phyloP scores from a whole-genome alignment of 2,888 invertebrate genomes.

The Gasteruption jaculator region DNA sequence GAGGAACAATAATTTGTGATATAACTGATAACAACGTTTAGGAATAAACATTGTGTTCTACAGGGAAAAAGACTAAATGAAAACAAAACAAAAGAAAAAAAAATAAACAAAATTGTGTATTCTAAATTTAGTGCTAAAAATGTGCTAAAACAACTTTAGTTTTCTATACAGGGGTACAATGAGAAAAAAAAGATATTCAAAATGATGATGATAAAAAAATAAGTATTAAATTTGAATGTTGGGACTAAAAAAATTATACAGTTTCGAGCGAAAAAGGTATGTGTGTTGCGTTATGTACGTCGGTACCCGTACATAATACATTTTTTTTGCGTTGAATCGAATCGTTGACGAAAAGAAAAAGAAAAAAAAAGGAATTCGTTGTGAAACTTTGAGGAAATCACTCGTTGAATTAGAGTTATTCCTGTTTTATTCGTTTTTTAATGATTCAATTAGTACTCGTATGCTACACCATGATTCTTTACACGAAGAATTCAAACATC shows the following conservation, averaged over 20 bases:
- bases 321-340: constrained; percentile 15
- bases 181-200: constrained; percentile 40
- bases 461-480: constrained; percentile 22
- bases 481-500: too few species aligned
- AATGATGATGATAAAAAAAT: constrained; percentile 27
- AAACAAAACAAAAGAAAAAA: constrained; percentile 20
- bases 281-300: constrained; percentile 34
- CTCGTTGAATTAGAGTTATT: too few species aligned
- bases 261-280: constrained; percentile 26
- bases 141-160: constrained; percentile 46
- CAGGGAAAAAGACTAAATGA: constrained; percentile 33
- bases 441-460: constrained; percentile 26
- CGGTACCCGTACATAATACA: constrained; percentile 29
- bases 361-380: too few species aligned
- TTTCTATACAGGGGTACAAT: constrained; percentile 45
- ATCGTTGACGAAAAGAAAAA: too few species aligned
- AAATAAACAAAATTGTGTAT: constrained; percentile 42
- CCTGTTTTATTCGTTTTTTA: constrained; percentile 10
- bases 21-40: constrained; percentile 42
- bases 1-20: constrained; percentile 52
- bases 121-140: constrained; percentile 48
- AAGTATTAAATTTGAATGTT: constrained; percentile 45
- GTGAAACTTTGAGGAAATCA: too few species aligned
- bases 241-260: constrained; percentile 27
- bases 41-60: constrained; percentile 49